A percentile compares a stretch with the other conserved stretches of the same genome.
These are phyloP conservation scores for Pseudomyrmex flavicornis DNA, from an alignment of 1,140 invertebrate species.

Conservation along the genomic window DNA sequence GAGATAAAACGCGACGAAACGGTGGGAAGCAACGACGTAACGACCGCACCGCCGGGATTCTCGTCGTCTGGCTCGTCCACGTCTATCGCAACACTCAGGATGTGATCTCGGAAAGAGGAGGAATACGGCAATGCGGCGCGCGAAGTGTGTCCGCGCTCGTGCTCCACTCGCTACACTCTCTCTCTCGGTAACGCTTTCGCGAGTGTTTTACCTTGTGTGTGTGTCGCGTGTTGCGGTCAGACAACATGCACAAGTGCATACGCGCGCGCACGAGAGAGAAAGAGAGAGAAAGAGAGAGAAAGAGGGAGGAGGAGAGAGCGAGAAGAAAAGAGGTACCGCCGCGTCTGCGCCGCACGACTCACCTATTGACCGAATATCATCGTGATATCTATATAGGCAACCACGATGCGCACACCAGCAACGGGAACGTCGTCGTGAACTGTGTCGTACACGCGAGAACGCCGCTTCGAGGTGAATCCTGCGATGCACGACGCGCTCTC, in stretches of 20 bases:
- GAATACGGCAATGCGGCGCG: constrained; percentile 81
- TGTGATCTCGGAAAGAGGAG: constrained; percentile 21
- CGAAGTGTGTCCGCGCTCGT: constrained; percentile 74
- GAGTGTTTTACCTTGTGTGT: constrained; percentile 10
- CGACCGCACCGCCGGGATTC: background rate
- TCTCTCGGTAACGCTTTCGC: constrained; percentile 69
- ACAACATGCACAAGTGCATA: background rate
- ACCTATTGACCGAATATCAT: constrained; percentile 83
- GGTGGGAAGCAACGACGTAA: background rate
- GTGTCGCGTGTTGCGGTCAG: background rate
- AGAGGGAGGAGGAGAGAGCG: background rate
- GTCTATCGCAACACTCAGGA: background rate
- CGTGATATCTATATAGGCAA: constrained; percentile 36
- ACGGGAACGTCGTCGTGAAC: background rate
- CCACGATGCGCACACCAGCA: constrained; percentile 2
- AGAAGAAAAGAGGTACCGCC: constrained; percentile 66
- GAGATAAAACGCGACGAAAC: background rate
- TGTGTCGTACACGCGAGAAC: background rate
- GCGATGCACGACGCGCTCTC: constrained; percentile 10
- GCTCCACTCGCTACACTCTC: constrained; percentile 70
- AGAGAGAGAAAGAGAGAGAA: constrained; percentile 20
- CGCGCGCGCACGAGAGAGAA: constrained; percentile 65
- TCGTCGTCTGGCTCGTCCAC: background rate
- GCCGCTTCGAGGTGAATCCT: constrained; percentile 12
- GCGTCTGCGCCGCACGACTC: constrained; percentile 81